phyloP scores from a whole-genome alignment of 2,797 vertebrate genomes.

The Pristis pectinata region DNA sequence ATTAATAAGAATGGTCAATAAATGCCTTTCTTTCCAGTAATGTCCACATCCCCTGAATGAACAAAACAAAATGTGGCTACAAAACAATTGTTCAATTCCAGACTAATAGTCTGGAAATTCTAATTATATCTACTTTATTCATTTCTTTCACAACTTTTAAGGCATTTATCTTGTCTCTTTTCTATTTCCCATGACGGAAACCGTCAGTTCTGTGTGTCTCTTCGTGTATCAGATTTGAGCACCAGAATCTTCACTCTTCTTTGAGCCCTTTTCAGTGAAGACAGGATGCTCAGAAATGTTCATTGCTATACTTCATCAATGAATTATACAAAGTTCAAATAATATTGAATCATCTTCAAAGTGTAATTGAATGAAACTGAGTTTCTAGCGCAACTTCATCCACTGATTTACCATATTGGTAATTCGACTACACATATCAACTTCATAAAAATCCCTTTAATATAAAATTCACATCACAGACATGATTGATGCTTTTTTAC shows the following conservation, averaged over 20 bases:
- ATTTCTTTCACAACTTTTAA: background rate
- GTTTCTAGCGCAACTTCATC: background rate
- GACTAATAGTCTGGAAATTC: background rate
- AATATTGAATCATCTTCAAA: background rate
- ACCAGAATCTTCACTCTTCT: background rate
- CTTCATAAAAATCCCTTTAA: background rate
- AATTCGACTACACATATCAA: background rate
- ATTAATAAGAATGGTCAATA: too few species aligned
- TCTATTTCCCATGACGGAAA: background rate
- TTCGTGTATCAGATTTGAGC: background rate
- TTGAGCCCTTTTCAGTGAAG: background rate
- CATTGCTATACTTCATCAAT: background rate
- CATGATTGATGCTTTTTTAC: background rate
- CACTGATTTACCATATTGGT: background rate
- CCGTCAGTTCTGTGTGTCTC: background rate
- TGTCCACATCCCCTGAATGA: too few species aligned
- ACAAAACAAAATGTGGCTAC: too few species aligned
- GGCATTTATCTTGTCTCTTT: background rate
- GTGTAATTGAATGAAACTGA: too few species aligned
- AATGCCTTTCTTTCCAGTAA: too few species aligned
- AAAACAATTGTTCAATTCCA: background rate
- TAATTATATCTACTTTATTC: background rate
- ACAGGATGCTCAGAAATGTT: background rate
- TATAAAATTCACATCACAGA: background rate
- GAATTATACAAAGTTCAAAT: background rate